Evolutionary conservation across 2,797 vertebrate genomes (phyloP).

Genomic region (Oophaga sylvatica): DNA sequence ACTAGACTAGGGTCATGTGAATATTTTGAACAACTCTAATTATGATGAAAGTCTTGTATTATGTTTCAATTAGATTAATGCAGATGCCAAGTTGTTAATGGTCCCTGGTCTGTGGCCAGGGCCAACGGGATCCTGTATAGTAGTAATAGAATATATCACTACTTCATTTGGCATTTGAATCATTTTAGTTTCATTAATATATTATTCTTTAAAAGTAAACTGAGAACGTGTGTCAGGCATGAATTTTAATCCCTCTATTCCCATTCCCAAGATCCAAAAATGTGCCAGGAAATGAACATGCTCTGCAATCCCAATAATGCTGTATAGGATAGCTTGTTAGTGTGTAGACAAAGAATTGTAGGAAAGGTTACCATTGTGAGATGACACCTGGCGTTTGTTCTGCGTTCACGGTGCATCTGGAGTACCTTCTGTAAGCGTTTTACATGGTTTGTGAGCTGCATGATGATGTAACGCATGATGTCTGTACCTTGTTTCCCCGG

Average conservation of each 20-base stretch:
- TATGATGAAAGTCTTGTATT: constrained; percentile 17
- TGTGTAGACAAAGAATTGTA: constrained; percentile 10
- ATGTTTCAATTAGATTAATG: not conserved
- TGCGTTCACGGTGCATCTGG: not conserved
- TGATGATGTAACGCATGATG: not conserved
- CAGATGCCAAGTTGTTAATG: not conserved
- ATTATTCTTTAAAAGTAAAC: constrained; percentile 7
- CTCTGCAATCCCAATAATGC: constrained; percentile 31
- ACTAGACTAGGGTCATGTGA: too few relatives aligned
- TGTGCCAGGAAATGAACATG: constrained; percentile 39
- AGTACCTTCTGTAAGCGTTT: not conserved
- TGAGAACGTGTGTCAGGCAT: constrained; percentile 19
- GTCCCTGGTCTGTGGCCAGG: constrained; percentile 28
- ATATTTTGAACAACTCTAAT: too few relatives aligned
- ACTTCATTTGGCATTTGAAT: constrained; percentile 29
- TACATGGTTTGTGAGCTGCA: not conserved
- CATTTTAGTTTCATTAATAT: not conserved
- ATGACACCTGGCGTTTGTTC: constrained; percentile 5
- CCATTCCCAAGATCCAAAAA: constrained; percentile 22
- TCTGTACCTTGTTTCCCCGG: too few relatives aligned
- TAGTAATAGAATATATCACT: not conserved
- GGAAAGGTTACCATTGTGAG: not conserved
- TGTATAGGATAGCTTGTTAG: not conserved
- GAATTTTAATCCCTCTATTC: constrained; percentile 18
- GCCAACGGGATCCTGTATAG: not conserved